Percentiles rank a stretch among this genome's conserved stretches.
phyloP scores from a whole-genome alignment of 2,888 invertebrate genomes.

The Synanthedon myopaeformis region DNA sequence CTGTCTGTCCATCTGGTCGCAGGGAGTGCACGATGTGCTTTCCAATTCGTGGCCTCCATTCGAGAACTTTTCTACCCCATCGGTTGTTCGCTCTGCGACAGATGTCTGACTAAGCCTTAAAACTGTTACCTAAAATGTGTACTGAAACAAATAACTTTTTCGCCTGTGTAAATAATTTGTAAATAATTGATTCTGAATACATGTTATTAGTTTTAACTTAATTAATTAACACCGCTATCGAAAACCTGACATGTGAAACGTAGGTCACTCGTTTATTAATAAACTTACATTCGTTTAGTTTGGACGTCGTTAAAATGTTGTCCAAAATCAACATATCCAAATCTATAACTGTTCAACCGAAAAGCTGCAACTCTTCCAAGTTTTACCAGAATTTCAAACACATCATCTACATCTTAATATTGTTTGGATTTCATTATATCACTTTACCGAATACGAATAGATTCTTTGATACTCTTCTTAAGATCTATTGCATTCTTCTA shows the following conservation, averaged over 20 bases:
- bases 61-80: no score
- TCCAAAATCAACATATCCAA: background rate
- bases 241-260: background rate
- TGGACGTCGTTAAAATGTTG: background rate
- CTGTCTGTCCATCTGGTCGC: no score
- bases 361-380: background rate
- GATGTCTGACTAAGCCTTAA: no score
- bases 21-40: no score
- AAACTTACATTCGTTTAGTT: background rate
- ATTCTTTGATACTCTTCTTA: background rate
- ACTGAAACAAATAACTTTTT: no score
- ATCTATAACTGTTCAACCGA: background rate
- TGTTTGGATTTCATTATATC: background rate
- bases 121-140: no score
- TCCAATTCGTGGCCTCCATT: no score
- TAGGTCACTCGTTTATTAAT: background rate
- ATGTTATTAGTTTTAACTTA: background rate
- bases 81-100: no score
- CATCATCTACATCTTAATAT: background rate
- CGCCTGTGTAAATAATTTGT: no score
- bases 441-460: background rate
- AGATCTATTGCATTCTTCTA: background rate
- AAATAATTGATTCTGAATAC: no score
- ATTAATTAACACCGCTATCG: background rate
- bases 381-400: background rate